A percentile compares a stretch with the other conserved stretches of the same genome.
phyloP scores from a whole-genome alignment of 2,888 invertebrate species.

The Leptinotarsa rubiginosa region DNA sequence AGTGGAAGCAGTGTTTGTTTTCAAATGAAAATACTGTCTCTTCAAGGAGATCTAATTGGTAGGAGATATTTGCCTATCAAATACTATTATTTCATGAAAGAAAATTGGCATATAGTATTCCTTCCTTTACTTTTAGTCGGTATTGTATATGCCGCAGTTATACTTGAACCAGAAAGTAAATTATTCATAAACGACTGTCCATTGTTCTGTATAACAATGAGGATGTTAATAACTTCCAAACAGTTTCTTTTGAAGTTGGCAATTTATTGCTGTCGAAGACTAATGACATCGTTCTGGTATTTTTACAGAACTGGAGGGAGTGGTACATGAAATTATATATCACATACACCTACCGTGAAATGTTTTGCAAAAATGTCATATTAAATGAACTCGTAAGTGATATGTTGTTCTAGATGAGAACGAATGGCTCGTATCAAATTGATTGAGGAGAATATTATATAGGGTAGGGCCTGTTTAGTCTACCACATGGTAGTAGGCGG shows the following conservation, averaged over 20 bases:
- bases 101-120: too few species aligned
- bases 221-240: conserved; percentile 10
- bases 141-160: too few species aligned
- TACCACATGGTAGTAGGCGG: not conserved
- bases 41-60: too few species aligned
- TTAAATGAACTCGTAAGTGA: conserved; percentile 1
- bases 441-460: conserved; percentile 1
- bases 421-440: conserved; percentile 12
- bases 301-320: conserved; percentile 20
- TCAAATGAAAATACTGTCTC: too few species aligned
- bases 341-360: conserved; percentile 20
- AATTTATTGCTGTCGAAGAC: conserved; percentile 22
- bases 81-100: too few species aligned
- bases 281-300: conserved; percentile 22
- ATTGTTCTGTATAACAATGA: conserved; percentile 15
- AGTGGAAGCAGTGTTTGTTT: too few species aligned
- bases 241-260: conserved; percentile 18
- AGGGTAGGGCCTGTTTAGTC: not conserved
- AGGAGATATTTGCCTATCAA: too few species aligned
- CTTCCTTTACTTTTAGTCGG: too few species aligned
- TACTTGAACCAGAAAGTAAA: not conserved
- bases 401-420: conserved; percentile 15
- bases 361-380: conserved; percentile 18
- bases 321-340: conserved; percentile 16
- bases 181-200: not conserved